phyloP scores from a whole-genome alignment of 2,888 invertebrate species.

The Limnephilus rhombicus region DNA sequence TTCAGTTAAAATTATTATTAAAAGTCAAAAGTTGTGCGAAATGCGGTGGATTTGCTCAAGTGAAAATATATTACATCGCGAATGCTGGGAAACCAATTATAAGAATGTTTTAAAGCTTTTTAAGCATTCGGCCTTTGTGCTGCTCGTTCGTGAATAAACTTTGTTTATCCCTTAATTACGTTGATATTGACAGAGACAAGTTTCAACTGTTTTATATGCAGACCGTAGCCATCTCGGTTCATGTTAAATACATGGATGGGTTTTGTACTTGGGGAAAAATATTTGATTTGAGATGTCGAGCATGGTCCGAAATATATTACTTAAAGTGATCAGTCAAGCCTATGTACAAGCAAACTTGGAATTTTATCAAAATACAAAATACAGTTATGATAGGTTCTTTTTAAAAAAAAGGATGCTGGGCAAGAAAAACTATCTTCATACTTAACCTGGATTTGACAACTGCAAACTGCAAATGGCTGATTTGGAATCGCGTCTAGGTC shows the following conservation, averaged over 20 bases:
- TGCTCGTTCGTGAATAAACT: background rate
- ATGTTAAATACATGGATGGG: background rate
- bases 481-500: no score
- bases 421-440: no score
- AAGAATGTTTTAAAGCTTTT: background rate
- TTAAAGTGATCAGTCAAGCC: background rate
- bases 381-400: background rate
- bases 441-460: no score
- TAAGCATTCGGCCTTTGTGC: background rate
- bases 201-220: background rate
- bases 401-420: no score
- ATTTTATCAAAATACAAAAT: background rate
- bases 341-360: background rate
- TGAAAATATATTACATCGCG: background rate
- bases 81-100: background rate
- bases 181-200: background rate
- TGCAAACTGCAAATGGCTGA: no score
- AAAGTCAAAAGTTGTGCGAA: constrained; percentile 10
- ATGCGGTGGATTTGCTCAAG: background rate
- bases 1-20: constrained; percentile 28
- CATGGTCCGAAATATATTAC: background rate
- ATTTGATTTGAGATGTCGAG: background rate
- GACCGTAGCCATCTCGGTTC: background rate
- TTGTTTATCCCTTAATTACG: background rate
- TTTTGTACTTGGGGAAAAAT: background rate